These are phyloP conservation scores for Sebastes trivittatus DNA, from an alignment of 2,797 vertebrate species.

Conservation along the genomic window DNA sequence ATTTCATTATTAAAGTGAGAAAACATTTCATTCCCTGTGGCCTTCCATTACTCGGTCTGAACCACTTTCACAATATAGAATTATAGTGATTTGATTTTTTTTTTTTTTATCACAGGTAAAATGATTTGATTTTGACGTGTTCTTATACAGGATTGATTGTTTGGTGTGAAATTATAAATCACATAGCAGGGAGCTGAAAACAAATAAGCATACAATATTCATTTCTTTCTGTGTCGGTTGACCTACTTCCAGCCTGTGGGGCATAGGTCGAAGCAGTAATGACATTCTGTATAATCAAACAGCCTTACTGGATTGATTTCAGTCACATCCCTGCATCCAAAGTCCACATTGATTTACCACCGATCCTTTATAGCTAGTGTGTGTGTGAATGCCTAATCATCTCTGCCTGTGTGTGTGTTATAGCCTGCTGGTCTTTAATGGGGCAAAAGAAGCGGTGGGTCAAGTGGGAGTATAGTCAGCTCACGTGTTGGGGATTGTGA, in stretches of 20 bases:
- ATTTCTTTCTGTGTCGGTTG: constrained; percentile 4
- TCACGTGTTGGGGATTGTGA: constrained; percentile 62
- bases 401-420: background rate
- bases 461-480: constrained; percentile 34
- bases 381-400: constrained; percentile 16
- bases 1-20: background rate
- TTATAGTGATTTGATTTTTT: background rate
- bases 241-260: constrained; percentile 27
- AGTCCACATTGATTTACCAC: constrained; percentile 56
- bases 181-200: background rate
- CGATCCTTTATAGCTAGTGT: constrained; percentile 2
- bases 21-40: background rate
- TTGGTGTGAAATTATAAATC: constrained; percentile 4
- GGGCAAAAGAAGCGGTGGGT: constrained; percentile 26
- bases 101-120: background rate
- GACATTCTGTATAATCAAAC: constrained; percentile 1
- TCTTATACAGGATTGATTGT: background rate
- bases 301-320: constrained; percentile 23
- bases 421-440: constrained; percentile 20
- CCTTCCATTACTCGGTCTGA: background rate
- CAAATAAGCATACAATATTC: constrained; percentile 13
- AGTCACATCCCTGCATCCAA: constrained; percentile 40
- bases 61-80: background rate
- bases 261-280: background rate
- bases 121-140: background rate